Evolutionary conservation across 2,113 vertebrate species (phyloP), one percentile per base, ranked within the genome.

Genomic region (Channa maculata): DNA sequence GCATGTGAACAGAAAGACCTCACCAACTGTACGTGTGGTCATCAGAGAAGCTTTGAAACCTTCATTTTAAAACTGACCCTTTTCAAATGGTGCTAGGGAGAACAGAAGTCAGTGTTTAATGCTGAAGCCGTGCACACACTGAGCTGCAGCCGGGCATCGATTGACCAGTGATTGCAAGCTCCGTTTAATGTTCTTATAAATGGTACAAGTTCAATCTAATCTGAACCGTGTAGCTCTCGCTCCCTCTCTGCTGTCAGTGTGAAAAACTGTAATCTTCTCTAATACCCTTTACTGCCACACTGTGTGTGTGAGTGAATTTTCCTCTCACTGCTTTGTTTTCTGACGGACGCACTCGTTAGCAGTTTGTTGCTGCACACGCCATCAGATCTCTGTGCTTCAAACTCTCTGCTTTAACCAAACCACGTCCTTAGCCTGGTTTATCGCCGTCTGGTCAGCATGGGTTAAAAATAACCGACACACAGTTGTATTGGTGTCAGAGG

Each of bases 101-200:
- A 24, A 24, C 24, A 24, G 24, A 24, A 24, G 24, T 52, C 50
- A 24, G 46, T 10, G 33, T 77, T 77, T 77, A 71, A 67, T 53
- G 34, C 66, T 44, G 46, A 55, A 79, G 39, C 1, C 39, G 6
- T 15, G 34, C 51, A 65, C 57, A 60, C 58, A 10, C 37, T 0
- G 12, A 75, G 55, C 44, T 14, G 50, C 80, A 86, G 33, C 14
- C 0, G 53, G n/a, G 63, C 77, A 82, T 86, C 68, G 78, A 82
- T 82, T 83, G 78, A 65, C 50, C 71, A 48, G 77, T 78, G 82
- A 83, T 83, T 86, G 70, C 82, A 78, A 78, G 76, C 76, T 85
- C 76, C 77, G 65, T 87, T 87, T 89, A 87, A 87, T 89, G 87
- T 89, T 87, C 77, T 86, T 85, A 80, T 85, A 89, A 89, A 89